Conservation (phyloP, 2,797 vertebrate species). For the Pangasius sanitwongsei region DNA sequence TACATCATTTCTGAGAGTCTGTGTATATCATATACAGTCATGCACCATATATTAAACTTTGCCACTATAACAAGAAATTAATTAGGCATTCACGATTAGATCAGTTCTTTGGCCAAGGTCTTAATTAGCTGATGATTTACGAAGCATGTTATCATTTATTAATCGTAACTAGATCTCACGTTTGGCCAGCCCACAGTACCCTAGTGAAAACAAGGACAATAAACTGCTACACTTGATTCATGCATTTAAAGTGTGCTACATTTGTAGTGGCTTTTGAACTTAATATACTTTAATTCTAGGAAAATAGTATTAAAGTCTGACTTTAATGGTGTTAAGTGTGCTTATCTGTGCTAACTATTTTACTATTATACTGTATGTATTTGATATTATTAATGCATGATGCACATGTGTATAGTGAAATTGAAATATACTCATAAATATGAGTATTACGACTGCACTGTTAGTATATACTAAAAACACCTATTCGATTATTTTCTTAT, state of each 20-base stretch:
- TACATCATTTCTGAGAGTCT: neutral
- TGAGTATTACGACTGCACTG: neutral
- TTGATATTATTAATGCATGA: neutral
- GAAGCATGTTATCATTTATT: constrained; percentile 47
- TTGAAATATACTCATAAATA: neutral
- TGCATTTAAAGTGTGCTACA: neutral
- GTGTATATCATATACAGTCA: constrained; percentile 7
- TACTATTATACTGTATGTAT: neutral
- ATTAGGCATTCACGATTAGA: constrained; percentile 51
- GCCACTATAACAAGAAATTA: constrained; percentile 35
- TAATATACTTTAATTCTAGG: neutral
- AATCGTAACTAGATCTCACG: neutral
- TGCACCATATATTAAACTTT: constrained; percentile 8
- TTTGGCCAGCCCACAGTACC: neutral
- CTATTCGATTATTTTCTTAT: neutral
- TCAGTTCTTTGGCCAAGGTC: constrained; percentile 53
- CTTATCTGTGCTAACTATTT: neutral
- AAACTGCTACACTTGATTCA: neutral
- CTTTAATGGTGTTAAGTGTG: neutral
- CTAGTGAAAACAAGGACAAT: neutral
- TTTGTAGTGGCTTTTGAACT: neutral
- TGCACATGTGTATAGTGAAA: neutral
- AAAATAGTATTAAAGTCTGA: neutral
- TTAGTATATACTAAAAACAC: neutral
- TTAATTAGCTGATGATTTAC: constrained; percentile 48